Percentiles rank a stretch among this genome's conserved stretches.
Conservation (phyloP, 2,797 vertebrate species). For the Scarus forsteni region DNA sequence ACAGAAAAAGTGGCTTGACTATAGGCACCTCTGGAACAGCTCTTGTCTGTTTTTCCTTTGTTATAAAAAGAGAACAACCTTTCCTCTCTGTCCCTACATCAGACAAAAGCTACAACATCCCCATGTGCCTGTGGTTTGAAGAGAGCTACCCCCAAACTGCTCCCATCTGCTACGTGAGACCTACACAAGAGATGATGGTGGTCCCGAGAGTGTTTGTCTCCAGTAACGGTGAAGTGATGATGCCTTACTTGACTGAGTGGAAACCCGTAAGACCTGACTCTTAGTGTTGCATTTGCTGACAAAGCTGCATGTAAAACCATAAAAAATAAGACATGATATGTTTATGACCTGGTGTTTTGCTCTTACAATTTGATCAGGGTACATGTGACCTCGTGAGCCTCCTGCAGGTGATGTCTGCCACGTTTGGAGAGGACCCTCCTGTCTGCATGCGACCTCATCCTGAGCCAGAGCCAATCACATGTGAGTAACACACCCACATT, state of each 20-base stretch:
- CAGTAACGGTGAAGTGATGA: constrained; percentile 70
- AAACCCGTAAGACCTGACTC: constrained; percentile 58
- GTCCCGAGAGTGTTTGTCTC: constrained; percentile 87
- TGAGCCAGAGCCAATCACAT: constrained; percentile 82
- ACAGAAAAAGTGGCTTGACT: too few relatives aligned
- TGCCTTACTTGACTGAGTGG: constrained; percentile 82
- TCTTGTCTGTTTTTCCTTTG: too few relatives aligned
- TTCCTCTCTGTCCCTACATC: constrained; percentile 2
- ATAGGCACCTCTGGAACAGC: too few relatives aligned
- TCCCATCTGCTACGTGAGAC: constrained; percentile 93
- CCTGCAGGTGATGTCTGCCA: constrained; percentile 90
- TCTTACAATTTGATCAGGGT: constrained; percentile 71
- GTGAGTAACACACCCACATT: constrained; percentile 80
- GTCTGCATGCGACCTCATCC: constrained; percentile 83
- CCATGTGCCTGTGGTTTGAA: constrained; percentile 92
- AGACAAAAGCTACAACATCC: constrained; percentile 91
- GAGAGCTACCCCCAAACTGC: constrained; percentile 91
- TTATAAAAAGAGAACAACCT: background rate
- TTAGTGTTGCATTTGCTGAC: background rate
- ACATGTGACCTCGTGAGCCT: constrained; percentile 90
- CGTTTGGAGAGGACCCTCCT: constrained; percentile 91
- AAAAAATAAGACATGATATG: background rate
- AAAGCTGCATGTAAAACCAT: background rate
- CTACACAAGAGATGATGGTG: constrained; percentile 91
- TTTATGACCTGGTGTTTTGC: background rate